Conservation (phyloP, 2,888 invertebrate species). For the Cantharis rustica region DNA sequence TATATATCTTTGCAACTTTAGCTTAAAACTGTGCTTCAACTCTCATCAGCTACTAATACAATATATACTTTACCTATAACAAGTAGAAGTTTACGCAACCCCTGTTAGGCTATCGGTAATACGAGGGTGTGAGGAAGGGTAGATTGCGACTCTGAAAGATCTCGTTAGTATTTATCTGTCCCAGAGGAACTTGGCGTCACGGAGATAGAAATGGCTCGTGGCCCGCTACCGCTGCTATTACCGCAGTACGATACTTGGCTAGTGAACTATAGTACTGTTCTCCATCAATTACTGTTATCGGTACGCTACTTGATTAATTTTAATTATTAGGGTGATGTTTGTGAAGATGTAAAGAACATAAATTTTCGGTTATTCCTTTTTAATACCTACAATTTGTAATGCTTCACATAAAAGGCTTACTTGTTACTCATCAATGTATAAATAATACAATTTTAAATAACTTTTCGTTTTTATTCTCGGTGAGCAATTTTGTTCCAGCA, state of each 20-base stretch:
- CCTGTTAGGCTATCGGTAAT: slow-evolving; percentile 34
- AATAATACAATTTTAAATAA: background rate
- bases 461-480: too few species aligned
- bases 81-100: slow-evolving; percentile 29
- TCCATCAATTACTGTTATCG: slow-evolving; percentile 55
- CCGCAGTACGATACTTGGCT: slow-evolving; percentile 36
- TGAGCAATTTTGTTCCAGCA: background rate
- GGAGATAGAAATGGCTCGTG: slow-evolving; percentile 45
- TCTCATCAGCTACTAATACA: slow-evolving; percentile 28
- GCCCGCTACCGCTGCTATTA: slow-evolving; percentile 37
- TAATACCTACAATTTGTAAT: background rate
- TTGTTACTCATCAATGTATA: background rate
- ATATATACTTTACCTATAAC: slow-evolving; percentile 23
- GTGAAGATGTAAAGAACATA: slow-evolving; percentile 26
- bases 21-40: slow-evolving; percentile 19
- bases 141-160: slow-evolving; percentile 54
- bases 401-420: background rate
- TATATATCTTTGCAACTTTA: background rate
- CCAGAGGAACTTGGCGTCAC: slow-evolving; percentile 47
- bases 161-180: slow-evolving; percentile 58
- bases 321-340: slow-evolving; percentile 50
- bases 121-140: slow-evolving; percentile 47
- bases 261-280: slow-evolving; percentile 34
- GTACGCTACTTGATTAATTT: slow-evolving; percentile 54
- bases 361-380: slow-evolving; percentile 15